These are phyloP conservation scores for Stratiolaelaps scimitus DNA, from an alignment of 1,140 invertebrate genomes.

Conservation along the genomic window DNA sequence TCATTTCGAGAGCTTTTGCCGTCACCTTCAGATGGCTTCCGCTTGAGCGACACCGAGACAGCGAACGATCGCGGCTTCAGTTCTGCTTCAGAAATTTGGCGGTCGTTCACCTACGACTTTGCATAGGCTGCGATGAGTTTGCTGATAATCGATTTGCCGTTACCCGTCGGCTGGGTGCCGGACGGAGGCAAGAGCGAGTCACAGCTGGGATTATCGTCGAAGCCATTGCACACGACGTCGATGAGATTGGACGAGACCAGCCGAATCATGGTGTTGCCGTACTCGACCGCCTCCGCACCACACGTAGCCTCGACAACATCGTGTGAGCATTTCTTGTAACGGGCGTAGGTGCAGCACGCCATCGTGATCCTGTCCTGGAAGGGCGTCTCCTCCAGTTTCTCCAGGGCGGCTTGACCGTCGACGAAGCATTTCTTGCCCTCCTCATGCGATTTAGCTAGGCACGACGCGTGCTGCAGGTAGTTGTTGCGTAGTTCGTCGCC, in stretches of 20 bases:
- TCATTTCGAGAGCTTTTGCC: too few species aligned
- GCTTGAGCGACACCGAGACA: too few species aligned
- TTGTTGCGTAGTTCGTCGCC: slow-evolving; percentile 2
- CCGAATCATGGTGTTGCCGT: not conserved
- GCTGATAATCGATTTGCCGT: slow-evolving; percentile 5
- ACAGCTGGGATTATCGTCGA: slow-evolving; percentile 19
- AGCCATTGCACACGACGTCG: not conserved
- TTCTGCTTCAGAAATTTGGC: too few species aligned
- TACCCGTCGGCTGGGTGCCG: not conserved
- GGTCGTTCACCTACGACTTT: not conserved
- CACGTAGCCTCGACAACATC: slow-evolving; percentile 22
- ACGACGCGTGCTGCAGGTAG: slow-evolving; percentile 34
- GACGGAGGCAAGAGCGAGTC: not conserved
- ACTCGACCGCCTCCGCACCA: not conserved
- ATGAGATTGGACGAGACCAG: not conserved
- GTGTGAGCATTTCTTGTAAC: slow-evolving; percentile 32
- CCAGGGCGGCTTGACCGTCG: not conserved
- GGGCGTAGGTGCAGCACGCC: slow-evolving; percentile 31
- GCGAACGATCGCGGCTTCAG: too few species aligned
- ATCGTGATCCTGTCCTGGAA: slow-evolving; percentile 27
- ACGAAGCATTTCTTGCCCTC: slow-evolving; percentile 2
- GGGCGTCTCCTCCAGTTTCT: not conserved
- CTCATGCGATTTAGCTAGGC: slow-evolving; percentile 6
- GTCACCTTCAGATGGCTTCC: too few species aligned
- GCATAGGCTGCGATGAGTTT: slow-evolving; percentile 11